Percentiles rank a stretch among this genome's conserved stretches.
Evolutionary conservation across 30 jellyfish, hydroid and myxozoan genomes (phyloP).

Genomic region (Cassiopea andromeda): DNA sequence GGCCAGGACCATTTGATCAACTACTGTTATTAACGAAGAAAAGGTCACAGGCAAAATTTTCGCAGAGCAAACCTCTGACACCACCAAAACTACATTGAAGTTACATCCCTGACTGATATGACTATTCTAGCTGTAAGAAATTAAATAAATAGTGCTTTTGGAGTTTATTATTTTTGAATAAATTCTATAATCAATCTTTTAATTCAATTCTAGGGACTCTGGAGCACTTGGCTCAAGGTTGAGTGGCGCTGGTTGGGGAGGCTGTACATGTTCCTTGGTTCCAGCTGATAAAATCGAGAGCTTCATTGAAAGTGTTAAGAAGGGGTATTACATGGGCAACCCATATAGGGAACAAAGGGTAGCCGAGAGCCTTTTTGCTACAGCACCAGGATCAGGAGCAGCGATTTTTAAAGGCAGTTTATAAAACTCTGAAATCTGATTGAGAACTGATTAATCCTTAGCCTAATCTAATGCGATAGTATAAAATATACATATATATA

Average conservation of each 20-base stretch:
- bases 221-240: slow-evolving; percentile 97
- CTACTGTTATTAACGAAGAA: no score
- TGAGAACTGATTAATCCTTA: background rate
- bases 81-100: no score
- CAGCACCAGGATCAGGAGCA: slow-evolving; percentile 97
- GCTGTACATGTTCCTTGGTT: slow-evolving; percentile 92
- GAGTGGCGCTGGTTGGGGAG: slow-evolving; percentile 99
- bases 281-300: slow-evolving; percentile 69
- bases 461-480: no score
- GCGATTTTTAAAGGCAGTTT: slow-evolving; percentile 42
- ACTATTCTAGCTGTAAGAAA: no score
- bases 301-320: slow-evolving; percentile 68
- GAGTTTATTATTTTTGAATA: no score
- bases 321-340: slow-evolving; percentile 58
- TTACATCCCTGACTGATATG: no score
- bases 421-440: background rate
- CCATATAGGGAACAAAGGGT: slow-evolving; percentile 68
- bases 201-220: slow-evolving; percentile 52
- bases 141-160: no score
- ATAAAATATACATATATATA: no score
- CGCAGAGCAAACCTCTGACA: no score
- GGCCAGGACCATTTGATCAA: no score
- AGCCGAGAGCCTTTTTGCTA: slow-evolving; percentile 89
- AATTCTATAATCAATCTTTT: no score
- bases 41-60: no score